Evolutionary conservation across 2,797 vertebrate species (phyloP), one percentile per base, ranked within the genome.

Genomic region (Ctenopoma kingsleyae): DNA sequence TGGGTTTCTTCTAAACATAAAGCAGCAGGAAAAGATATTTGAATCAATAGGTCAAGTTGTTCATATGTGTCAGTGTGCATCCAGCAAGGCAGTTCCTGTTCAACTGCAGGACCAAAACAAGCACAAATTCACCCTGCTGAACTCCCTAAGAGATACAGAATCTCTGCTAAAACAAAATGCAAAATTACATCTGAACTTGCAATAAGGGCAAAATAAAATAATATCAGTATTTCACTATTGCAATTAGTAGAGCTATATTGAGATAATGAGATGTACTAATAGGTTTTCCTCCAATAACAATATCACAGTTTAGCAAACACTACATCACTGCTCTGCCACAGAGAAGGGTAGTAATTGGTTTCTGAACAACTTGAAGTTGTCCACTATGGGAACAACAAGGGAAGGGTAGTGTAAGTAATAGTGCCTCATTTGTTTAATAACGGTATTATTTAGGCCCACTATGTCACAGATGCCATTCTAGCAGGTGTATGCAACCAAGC

Each of bases 351-450:
- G 13, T 56, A 40, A 69, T 8, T 32, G 0, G 4, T 36, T 61
- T 55, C 11, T 7, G 8, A 58, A 16, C 22, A 23, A 43, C 25
- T 19, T 12, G 3, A 27, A 8, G 8, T 62, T 10, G 27, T 35
- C 43, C 20, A 16, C n/a, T 22, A 41, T 8, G 15, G 52, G 12
- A 23, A 8, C 53, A 44, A 40, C 4, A 51, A 40, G 13, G 55
- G 49, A 19, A 50, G 8, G 11, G 9, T n/a, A 36, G 7, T 38
- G 13, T 9, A 20, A 60, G 40, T 16, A 71, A 43, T 43, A 43
- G 16, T 25, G 36, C 6, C 53, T 46, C 6, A 35, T 73, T 65
- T 71, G 43, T 70, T 63, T 8, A 35, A 32, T 5, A 23, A n/a
- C n/a, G n/a, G n/a, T n/a, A 36, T 44, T 16, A 15, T 27, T 69